Base-by-base conservation (phyloP, 2,888 invertebrate species). In the Brenthis hecate region DNA sequence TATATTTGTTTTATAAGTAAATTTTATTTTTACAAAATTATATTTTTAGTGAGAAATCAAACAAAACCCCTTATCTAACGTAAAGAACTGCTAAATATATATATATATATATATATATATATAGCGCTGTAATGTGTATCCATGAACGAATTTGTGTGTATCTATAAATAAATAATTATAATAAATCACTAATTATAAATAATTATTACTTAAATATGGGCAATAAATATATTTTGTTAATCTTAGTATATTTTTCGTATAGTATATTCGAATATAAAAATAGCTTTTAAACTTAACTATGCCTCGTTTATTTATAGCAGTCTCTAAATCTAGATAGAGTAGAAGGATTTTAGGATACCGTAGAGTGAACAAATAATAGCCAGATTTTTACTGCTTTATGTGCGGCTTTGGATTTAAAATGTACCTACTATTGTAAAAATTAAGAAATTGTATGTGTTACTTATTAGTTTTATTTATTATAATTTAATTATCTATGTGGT, bases 311-410 rank as follows among this genome's bases (percentile, higher is more conserved):
- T 62, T 62, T 54, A 54, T 62, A 62, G 62, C 53, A 43, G 36
- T 36, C 62, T 53, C 53, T 62, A 62, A 62, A 62, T 62, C 62
- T 54, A 62, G 62, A 62, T 62, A 62, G 43, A 62, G 54, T 62
- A 53, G 62, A 13, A 54, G 62, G 62, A 62, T 62, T 62, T 62
- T 62, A 43, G 62, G 62, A 62, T 62, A 54, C 19, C 14, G 62
- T 54, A 53, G 43, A 54, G 53, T 54, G 54, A 19, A 62, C 54
- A 62, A 62, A 62, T 54, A 54, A 62, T 62, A 62, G 62, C 53
- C 23, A 54, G 62, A 36, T 54, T 62, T 62, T 62, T 62, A 54
- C 62, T 32, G 23, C 19, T 14, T 13, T 54, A 43, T 11, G 19
- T 62, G 62, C 36, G 62, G 53, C n/a, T 62, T 43, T 8, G 62